A percentile compares a stretch with the other conserved stretches of the same genome.
Conservation (phyloP, 37 sponge, comb jelly and placozoan genomes). For the Lycopodina hypogea region DNA sequence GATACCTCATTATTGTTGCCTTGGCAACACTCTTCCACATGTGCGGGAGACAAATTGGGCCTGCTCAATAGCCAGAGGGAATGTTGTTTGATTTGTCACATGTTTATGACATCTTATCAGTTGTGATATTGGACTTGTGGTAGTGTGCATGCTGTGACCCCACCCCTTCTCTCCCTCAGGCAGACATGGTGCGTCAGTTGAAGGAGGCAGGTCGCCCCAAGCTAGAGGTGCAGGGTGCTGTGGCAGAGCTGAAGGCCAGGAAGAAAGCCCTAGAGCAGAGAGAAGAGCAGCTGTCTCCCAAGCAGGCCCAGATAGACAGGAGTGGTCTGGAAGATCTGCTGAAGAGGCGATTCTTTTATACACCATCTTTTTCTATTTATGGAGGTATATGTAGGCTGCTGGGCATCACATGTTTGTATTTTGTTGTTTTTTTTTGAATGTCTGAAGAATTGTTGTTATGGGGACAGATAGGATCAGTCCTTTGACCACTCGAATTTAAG, state of each 20-base stretch:
- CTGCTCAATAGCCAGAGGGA: not conserved
- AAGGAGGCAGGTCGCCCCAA: conserved; percentile 64
- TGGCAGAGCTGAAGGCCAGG: conserved; percentile 68
- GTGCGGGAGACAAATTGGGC: not conserved
- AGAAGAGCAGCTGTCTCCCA: conserved; percentile 65
- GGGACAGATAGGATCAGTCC: too few relatives aligned
- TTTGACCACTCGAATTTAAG: too few relatives aligned
- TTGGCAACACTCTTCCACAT: too few relatives aligned
- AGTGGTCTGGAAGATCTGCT: conserved; percentile 75
- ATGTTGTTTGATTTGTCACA: not conserved
- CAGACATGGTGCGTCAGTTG: conserved; percentile 55
- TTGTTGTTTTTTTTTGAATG: not conserved
- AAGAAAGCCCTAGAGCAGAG: conserved; percentile 80
- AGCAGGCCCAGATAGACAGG: conserved; percentile 68
- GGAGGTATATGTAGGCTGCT: conserved; percentile 59
- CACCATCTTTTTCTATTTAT: conserved; percentile 84
- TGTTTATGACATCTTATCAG: not conserved
- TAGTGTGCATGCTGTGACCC: not conserved
- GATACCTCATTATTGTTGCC: too few relatives aligned
- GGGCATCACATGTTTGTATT: not conserved
- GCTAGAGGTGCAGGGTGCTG: conserved; percentile 63
- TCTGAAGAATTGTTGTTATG: too few relatives aligned
- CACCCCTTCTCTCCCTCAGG: conserved; percentile 30
- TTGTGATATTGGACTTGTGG: not conserved
- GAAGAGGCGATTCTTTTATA: conserved; percentile 90